These are phyloP conservation scores for Okapia johnstoni DNA, from an alignment of 2,113 vertebrate species.

Conservation along the genomic window DNA sequence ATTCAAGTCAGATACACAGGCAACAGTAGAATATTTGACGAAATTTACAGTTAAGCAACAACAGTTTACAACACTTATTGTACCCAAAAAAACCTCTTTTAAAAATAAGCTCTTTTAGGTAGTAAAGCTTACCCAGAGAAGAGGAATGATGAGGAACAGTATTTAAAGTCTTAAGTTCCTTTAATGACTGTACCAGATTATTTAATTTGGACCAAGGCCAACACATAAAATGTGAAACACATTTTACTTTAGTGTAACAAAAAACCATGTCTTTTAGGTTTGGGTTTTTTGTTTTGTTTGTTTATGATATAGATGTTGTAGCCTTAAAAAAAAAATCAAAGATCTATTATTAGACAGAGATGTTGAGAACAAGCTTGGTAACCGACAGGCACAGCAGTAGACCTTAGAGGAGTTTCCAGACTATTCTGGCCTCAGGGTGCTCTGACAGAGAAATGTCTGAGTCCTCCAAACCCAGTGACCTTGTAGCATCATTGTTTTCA, in stretches of 20 bases:
- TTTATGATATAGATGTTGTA: neutral
- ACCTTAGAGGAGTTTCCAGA: neutral
- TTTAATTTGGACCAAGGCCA: conserved; percentile 75
- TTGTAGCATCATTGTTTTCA: neutral
- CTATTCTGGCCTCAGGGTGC: neutral
- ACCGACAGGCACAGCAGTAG: neutral
- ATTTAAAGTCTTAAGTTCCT: conserved; percentile 65
- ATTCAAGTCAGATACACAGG: neutral
- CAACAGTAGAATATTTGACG: neutral
- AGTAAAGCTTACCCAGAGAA: conserved; percentile 7
- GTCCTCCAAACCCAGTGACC: neutral
- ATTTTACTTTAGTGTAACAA: conserved; percentile 67
- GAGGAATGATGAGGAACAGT: conserved; percentile 34
- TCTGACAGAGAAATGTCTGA: neutral
- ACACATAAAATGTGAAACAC: conserved; percentile 61
- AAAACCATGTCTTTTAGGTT: conserved; percentile 40
- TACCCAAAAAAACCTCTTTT: neutral
- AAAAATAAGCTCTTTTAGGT: conserved; percentile 29
- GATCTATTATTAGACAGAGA: conserved; percentile 17
- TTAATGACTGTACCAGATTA: conserved; percentile 77
- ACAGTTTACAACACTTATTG: neutral
- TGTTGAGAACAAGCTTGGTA: neutral
- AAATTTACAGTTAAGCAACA: neutral
- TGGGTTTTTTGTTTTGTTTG: neutral
- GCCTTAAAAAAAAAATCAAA: conserved; percentile 17